phyloP scores from a whole-genome alignment of 2,888 invertebrate species.

The Drosophila koepferae region DNA sequence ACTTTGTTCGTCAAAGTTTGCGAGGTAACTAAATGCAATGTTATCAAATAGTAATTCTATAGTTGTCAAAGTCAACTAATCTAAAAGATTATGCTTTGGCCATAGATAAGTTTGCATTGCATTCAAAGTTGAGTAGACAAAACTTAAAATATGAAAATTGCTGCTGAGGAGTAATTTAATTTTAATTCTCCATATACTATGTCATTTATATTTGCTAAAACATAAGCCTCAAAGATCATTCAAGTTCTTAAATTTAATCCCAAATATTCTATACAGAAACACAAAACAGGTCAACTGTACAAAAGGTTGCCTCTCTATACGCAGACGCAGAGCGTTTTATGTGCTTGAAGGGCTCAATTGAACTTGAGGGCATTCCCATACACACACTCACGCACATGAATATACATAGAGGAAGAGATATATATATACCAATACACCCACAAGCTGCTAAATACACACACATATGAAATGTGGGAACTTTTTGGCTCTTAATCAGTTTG shows the following conservation, averaged over 20 bases:
- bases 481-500: slow-evolving; percentile 69
- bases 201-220: too few relatives aligned
- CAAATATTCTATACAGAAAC: too few relatives aligned
- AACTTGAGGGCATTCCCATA: slow-evolving; percentile 64
- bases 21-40: slow-evolving; percentile 17
- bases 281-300: slow-evolving; percentile 29
- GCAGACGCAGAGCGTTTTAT: slow-evolving; percentile 47
- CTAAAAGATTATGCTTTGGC: background rate
- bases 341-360: slow-evolving; percentile 59
- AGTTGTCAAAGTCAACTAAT: background rate
- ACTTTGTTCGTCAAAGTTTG: background rate
- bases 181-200: too few relatives aligned
- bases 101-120: background rate
- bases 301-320: slow-evolving; percentile 21
- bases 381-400: slow-evolving; percentile 36
- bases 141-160: too few relatives aligned
- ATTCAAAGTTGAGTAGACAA: background rate
- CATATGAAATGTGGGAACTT: slow-evolving; percentile 65
- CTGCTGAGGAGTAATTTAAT: too few relatives aligned
- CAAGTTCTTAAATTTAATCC: background rate
- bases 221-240: background rate
- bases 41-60: background rate
- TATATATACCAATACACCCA: slow-evolving; percentile 36
- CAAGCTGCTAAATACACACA: slow-evolving; percentile 41
- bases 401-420: background rate